Evolutionary conservation across 2,113 vertebrate species (phyloP), one percentile per base, ranked within the genome.

Genomic region (Platycercus adscitus): DNA sequence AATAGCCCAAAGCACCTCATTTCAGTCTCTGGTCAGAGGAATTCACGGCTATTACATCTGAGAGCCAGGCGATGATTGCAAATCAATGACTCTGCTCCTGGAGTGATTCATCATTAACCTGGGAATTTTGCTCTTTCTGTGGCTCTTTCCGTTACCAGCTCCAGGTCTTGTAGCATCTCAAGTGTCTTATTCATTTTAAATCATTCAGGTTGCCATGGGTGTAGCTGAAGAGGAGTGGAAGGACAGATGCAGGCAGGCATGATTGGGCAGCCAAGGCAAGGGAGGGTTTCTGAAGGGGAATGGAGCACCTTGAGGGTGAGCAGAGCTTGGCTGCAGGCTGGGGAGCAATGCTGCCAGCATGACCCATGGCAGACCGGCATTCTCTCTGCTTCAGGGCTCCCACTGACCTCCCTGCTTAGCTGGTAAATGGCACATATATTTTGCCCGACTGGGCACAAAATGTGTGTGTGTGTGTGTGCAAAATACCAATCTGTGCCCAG

Each of bases 51-150:
- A n/a, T 88, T 95, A 6, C 79, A 79, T 89, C 9, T 82, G 91
- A 81, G 53, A 95, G 56, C 52, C 73, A 76, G 73, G 81, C 78
- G 66, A 87, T 49, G 87, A 95, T 87, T 72, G 46, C 86, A 85
- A 87, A 95, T 92, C 94, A 91, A 81, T 92, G 52, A 64, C 77
- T 89, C 31, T n/a, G 31, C 47, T 89, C 87, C 21, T 6, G 0
- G 29, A 56, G 61, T 71, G 83, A 91, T 91, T 76, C 77, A 92
- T 91, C 8, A 23, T 84, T 87, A 82, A 61, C 70, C 41, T 47
- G 70, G 73, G 77, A 92, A 52, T 87, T 86, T 4, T 61, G 69
- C 56, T 63, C 47, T 75, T 81, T 86, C 72, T 17, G 20, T 75
- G 63, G 13, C 43, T 92, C 50, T 46, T 72, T 83, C n/a, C 25